Evolutionary conservation across 2,888 invertebrate species (phyloP).

Genomic region (Chrysolina americana): DNA sequence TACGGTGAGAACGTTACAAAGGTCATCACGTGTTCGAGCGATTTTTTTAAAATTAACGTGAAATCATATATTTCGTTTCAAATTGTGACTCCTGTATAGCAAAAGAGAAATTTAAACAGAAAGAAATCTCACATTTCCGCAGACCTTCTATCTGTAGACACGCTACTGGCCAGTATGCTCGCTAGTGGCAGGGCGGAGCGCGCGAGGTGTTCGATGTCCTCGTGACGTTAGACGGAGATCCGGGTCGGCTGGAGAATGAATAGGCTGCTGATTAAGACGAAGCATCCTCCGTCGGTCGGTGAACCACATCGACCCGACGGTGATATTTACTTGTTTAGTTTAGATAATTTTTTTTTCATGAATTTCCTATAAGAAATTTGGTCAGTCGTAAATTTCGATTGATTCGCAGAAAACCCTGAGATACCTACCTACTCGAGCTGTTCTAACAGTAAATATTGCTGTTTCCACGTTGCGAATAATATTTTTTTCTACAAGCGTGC

Average conservation of each 20-base stretch:
- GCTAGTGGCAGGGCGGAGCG: constrained; percentile 13
- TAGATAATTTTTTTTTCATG: not conserved
- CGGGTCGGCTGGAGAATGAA: constrained; percentile 45
- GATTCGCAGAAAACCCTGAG: constrained; percentile 29
- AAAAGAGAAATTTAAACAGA: too few species aligned
- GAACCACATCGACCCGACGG: constrained; percentile 27
- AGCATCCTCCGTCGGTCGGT: constrained; percentile 29
- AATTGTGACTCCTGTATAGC: too few species aligned
- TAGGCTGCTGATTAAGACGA: not conserved
- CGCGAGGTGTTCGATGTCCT: constrained; percentile 32
- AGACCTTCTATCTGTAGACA: not conserved
- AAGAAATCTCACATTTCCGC: too few species aligned
- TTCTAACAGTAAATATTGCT: not conserved
- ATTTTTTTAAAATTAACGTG: too few species aligned
- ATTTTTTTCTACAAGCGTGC: too few species aligned
- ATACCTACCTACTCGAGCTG: constrained; percentile 48
- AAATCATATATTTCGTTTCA: too few species aligned
- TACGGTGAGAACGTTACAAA: too few species aligned
- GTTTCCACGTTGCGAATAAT: too few species aligned
- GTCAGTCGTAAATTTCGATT: constrained; percentile 10
- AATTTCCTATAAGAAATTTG: constrained; percentile 5
- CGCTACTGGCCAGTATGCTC: constrained; percentile 10
- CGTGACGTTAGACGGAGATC: constrained; percentile 47
- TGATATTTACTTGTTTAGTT: not conserved
- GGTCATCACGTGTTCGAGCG: too few species aligned